phyloP scores from a whole-genome alignment of 64 coral and sea anemone genomes.

The Montipora efflorescens region DNA sequence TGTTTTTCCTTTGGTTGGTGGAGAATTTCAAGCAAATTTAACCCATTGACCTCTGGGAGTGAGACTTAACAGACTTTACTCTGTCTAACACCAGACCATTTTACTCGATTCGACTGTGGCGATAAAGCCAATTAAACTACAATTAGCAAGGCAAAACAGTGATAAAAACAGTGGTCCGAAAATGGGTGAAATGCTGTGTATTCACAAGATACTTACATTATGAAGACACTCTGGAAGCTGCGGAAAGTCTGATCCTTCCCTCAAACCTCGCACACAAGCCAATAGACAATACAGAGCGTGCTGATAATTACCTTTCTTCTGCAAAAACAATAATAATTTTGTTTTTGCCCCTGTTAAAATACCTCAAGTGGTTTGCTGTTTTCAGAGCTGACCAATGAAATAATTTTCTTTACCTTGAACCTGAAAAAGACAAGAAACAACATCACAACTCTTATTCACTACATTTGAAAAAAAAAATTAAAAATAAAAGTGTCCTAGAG shows the following conservation, averaged over 20 bases:
- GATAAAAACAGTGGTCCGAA: too few relatives aligned
- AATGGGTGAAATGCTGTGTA: background rate
- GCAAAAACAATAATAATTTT: background rate
- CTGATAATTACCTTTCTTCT: constrained; percentile 77
- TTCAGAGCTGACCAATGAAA: background rate
- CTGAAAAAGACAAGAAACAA: constrained; percentile 49
- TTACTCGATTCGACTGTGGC: too few relatives aligned
- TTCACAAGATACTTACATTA: constrained; percentile 72
- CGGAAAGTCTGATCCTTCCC: constrained; percentile 80
- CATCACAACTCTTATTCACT: too few relatives aligned
- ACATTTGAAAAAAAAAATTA: too few relatives aligned
- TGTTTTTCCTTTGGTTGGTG: too few relatives aligned
- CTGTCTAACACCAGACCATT: too few relatives aligned
- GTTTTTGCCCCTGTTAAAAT: background rate
- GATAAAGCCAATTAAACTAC: too few relatives aligned
- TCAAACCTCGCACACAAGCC: constrained; percentile 93
- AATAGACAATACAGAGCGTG: constrained; percentile 87
- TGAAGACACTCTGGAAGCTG: constrained; percentile 93
- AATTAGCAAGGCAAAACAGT: too few relatives aligned
- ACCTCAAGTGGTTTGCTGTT: background rate
- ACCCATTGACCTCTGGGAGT: too few relatives aligned
- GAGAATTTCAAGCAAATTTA: too few relatives aligned
- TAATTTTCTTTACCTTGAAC: constrained; percentile 69
- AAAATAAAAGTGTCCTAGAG: background rate
- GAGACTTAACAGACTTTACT: too few relatives aligned